Percentiles rank a stretch among this genome's conserved stretches.
phyloP scores from a whole-genome alignment of 2,888 invertebrate genomes.

The Therioaphis trifolii region DNA sequence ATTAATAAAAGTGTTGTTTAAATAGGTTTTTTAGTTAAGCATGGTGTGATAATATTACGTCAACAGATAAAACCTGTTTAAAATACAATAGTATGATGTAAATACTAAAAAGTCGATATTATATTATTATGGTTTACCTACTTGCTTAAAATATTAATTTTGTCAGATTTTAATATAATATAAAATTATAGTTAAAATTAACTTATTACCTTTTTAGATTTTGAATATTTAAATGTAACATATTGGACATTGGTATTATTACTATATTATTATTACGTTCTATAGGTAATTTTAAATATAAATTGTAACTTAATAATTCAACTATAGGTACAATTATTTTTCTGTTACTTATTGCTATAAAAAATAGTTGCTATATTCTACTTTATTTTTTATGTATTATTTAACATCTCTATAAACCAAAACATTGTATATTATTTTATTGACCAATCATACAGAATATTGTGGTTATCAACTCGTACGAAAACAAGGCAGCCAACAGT shows the following conservation, averaged over 20 bases:
- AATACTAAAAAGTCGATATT: background rate
- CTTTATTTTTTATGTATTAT: background rate
- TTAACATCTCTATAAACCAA: background rate
- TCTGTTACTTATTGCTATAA: too few relatives aligned
- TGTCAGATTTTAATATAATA: background rate
- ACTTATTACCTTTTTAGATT: too few relatives aligned
- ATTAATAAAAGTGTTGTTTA: background rate
- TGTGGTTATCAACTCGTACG: slow-evolving; percentile 48
- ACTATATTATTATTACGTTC: too few relatives aligned
- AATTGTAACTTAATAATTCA: too few relatives aligned
- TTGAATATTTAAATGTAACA: too few relatives aligned
- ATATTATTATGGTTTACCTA: background rate
- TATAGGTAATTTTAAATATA: too few relatives aligned
- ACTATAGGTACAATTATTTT: too few relatives aligned
- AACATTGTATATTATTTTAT: slow-evolving; percentile 12
- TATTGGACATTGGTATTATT: too few relatives aligned
- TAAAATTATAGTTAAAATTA: too few relatives aligned
- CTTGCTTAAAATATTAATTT: slow-evolving; percentile 8
- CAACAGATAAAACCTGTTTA: background rate
- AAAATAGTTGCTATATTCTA: too few relatives aligned
- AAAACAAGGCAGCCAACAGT: slow-evolving; percentile 13
- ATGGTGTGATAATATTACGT: background rate
- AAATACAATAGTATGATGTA: background rate
- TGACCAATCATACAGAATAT: slow-evolving; percentile 42
- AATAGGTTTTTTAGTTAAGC: background rate